Percentiles rank a stretch among this genome's conserved stretches.
These are phyloP conservation scores for Agriopis leucophaearia DNA, from an alignment of 2,888 invertebrate genomes.

Conservation along the genomic window DNA sequence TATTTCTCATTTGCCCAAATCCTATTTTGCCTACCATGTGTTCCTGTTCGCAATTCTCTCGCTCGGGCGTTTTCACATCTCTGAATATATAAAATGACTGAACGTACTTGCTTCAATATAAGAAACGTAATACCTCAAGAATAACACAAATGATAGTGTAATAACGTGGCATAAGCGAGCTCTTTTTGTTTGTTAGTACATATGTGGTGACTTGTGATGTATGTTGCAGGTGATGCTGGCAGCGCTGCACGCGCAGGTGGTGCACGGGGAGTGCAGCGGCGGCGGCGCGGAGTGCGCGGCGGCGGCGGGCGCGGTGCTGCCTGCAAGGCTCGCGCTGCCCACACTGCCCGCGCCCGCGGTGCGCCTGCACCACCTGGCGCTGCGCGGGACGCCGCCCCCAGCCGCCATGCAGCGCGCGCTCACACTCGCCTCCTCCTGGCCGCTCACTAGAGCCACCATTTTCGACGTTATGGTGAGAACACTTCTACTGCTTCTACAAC, in stretches of 20 bases:
- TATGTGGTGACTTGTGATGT: not conserved
- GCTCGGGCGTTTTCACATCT: too few species aligned
- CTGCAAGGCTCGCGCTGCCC: conserved; percentile 93
- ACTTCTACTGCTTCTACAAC: not conserved
- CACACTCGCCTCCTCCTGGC: conserved; percentile 97
- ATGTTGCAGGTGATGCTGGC: conserved; percentile 94
- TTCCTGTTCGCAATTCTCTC: too few species aligned
- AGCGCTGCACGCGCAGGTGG: conserved; percentile 96
- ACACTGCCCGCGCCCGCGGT: conserved; percentile 94
- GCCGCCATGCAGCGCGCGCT: conserved; percentile 97
- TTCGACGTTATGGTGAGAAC: conserved; percentile 96
- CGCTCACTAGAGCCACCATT: conserved; percentile 96
- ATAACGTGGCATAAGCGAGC: too few species aligned
- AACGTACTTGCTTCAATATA: too few species aligned
- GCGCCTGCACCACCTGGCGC: conserved; percentile 95
- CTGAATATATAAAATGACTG: too few species aligned
- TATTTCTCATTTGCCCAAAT: not conserved
- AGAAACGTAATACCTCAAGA: too few species aligned
- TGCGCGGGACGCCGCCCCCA: conserved; percentile 94
- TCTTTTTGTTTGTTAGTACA: not conserved
- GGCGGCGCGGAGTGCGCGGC: conserved; percentile 89
- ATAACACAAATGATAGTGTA: too few species aligned
- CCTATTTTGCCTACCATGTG: too few species aligned
- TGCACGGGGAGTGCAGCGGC: conserved; percentile 93
- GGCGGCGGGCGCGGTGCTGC: conserved; percentile 92